Conservation (phyloP, 1,140 invertebrate genomes). For the Prorops nasuta region DNA sequence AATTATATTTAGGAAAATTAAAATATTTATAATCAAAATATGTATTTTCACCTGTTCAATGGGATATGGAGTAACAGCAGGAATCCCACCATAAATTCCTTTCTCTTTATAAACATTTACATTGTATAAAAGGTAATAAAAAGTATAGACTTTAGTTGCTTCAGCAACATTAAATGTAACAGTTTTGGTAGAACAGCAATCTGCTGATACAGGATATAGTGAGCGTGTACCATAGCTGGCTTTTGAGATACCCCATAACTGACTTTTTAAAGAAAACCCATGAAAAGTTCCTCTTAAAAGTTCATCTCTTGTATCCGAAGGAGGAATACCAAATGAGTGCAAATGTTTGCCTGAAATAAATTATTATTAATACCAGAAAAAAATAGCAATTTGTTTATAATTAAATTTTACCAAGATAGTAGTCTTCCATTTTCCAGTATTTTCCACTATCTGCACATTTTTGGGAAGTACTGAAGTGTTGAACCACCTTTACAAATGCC, state of each 20-base stretch:
- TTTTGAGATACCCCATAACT: constrained; percentile 51
- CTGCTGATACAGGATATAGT: constrained; percentile 42
- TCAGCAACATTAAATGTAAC: constrained; percentile 54
- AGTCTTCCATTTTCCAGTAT: constrained; percentile 61
- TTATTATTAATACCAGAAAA: background rate
- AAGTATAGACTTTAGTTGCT: constrained; percentile 51
- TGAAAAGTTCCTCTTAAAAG: constrained; percentile 52
- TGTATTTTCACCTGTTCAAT: constrained; percentile 39
- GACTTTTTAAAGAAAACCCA: constrained; percentile 54
- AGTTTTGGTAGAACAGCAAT: constrained; percentile 51
- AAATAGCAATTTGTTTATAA: background rate
- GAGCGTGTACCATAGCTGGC: constrained; percentile 55
- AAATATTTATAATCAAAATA: constrained; percentile 5
- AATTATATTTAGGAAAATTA: too few relatives aligned
- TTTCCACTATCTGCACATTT: constrained; percentile 52
- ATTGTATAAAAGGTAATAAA: constrained; percentile 55
- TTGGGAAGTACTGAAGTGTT: constrained; percentile 46
- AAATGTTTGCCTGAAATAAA: constrained; percentile 54
- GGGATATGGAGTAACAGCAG: constrained; percentile 38
- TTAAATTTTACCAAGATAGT: constrained; percentile 53
- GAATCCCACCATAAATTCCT: constrained; percentile 43
- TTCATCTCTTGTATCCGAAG: constrained; percentile 56
- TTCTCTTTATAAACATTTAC: constrained; percentile 40
- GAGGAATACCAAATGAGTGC: constrained; percentile 45
- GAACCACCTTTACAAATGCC: constrained; percentile 40